phyloP scores from a whole-genome alignment of 2,888 invertebrate genomes.

The Ornithoptera alexandrae region DNA sequence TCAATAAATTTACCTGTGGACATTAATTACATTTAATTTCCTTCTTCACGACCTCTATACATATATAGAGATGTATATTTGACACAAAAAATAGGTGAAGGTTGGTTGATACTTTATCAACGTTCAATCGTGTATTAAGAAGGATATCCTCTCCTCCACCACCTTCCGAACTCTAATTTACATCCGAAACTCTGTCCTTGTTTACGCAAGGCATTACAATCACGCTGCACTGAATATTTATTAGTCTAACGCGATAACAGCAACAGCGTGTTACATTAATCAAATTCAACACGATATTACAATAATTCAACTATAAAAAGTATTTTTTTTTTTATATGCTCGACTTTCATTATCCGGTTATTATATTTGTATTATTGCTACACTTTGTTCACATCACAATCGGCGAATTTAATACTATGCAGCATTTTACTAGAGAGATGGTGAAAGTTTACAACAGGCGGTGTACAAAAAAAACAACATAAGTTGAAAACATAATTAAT shows the following conservation, averaged over 20 bases:
- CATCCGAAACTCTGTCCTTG: slow-evolving; percentile 43
- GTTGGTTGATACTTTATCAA: slow-evolving; percentile 14
- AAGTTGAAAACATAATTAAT: too few species aligned
- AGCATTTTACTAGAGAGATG: too few species aligned
- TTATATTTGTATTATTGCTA: too few species aligned
- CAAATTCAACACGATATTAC: slow-evolving; percentile 8
- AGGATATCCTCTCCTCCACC: slow-evolving; percentile 16
- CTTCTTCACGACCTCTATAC: neutral
- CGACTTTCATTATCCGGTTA: too few species aligned
- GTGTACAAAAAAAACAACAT: too few species aligned
- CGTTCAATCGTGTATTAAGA: slow-evolving; percentile 16
- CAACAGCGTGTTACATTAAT: slow-evolving; percentile 23
- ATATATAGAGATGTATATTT: neutral
- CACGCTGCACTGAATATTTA: slow-evolving; percentile 43
- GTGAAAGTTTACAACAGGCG: too few species aligned
- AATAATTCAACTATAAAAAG: slow-evolving; percentile 5
- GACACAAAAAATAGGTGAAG: slow-evolving; percentile 8
- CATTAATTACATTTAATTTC: neutral
- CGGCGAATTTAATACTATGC: too few species aligned
- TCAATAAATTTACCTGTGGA: neutral
- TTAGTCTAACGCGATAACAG: slow-evolving; percentile 29
- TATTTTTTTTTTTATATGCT: too few species aligned
- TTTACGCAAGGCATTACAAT: slow-evolving; percentile 45
- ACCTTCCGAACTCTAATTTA: slow-evolving; percentile 31
- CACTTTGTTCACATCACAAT: too few species aligned